Evolutionary conservation across 2,888 invertebrate species (phyloP).

Genomic region (Pycnomerus fuliginosus): DNA sequence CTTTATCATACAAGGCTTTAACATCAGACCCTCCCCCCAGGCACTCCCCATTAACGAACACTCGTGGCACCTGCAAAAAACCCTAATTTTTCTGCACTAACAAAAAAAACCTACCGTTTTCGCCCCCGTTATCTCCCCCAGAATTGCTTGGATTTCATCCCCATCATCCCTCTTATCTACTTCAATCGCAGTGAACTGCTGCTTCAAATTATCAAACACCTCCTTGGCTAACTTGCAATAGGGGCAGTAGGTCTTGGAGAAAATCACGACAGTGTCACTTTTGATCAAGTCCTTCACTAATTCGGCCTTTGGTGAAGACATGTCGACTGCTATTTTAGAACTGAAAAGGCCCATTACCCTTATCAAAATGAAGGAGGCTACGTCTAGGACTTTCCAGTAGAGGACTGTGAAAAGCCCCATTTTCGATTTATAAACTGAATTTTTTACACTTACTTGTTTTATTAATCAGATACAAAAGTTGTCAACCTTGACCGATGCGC

Average conservation of each 20-base stretch:
- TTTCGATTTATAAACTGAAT: too few relatives aligned
- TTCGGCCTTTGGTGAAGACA: slow-evolving; percentile 16
- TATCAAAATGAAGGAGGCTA: too few relatives aligned
- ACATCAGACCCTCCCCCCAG: slow-evolving; percentile 93
- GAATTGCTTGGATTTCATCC: slow-evolving; percentile 73
- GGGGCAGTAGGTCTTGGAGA: slow-evolving; percentile 88
- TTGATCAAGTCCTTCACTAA: slow-evolving; percentile 66
- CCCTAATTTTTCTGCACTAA: background rate
- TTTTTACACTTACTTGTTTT: too few relatives aligned
- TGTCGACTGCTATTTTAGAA: slow-evolving; percentile 14
- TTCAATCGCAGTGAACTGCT: slow-evolving; percentile 74
- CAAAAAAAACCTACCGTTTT: slow-evolving; percentile 61
- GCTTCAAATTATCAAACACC: slow-evolving; percentile 71
- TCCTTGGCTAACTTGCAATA: slow-evolving; percentile 89
- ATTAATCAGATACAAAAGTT: too few relatives aligned
- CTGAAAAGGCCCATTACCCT: slow-evolving; percentile 21
- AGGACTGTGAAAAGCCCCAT: too few relatives aligned
- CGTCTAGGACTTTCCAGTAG: too few relatives aligned
- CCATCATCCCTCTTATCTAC: slow-evolving; percentile 83
- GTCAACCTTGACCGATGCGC: too few relatives aligned
- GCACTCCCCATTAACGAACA: slow-evolving; percentile 88
- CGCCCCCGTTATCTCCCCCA: slow-evolving; percentile 79
- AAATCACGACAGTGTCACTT: slow-evolving; percentile 81
- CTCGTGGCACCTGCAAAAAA: slow-evolving; percentile 79
- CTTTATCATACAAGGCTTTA: slow-evolving; percentile 68